phyloP scores from a whole-genome alignment of 2,888 invertebrate genomes.

The Biston stratarius region DNA sequence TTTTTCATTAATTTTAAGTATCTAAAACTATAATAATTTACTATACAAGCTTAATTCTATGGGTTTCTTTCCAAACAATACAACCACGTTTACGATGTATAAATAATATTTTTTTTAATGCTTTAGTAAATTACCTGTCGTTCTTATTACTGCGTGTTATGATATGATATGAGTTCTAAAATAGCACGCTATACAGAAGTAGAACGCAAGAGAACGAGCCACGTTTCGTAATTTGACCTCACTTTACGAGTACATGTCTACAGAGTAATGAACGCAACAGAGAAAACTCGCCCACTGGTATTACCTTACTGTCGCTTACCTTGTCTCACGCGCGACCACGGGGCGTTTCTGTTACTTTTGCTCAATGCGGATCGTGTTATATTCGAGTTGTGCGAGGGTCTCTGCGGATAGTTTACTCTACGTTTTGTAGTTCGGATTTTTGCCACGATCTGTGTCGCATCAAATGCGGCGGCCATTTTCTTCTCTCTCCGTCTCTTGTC shows the following conservation, averaged over 20 bases:
- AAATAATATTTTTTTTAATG: too few relatives aligned
- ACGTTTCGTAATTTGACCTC: constrained; percentile 64
- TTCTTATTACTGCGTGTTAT: constrained; percentile 2
- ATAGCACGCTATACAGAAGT: constrained; percentile 59
- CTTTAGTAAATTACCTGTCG: neutral
- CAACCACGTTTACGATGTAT: too few relatives aligned
- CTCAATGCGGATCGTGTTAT: constrained; percentile 35
- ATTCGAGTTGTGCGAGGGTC: constrained; percentile 34
- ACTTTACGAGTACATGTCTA: constrained; percentile 52
- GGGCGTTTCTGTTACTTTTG: constrained; percentile 51
- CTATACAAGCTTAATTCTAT: neutral
- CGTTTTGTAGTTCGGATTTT: constrained; percentile 59
- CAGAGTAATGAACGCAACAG: constrained; percentile 63
- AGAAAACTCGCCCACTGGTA: constrained; percentile 42
- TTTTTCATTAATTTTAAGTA: too few relatives aligned
- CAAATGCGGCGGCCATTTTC: constrained; percentile 77
- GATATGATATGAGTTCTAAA: constrained; percentile 18
- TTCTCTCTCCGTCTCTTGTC: constrained; percentile 78
- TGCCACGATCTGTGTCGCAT: constrained; percentile 62
- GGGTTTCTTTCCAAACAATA: too few relatives aligned
- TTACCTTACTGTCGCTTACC: constrained; percentile 21
- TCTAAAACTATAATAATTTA: neutral
- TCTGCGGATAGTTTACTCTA: constrained; percentile 60
- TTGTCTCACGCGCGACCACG: constrained; percentile 17
- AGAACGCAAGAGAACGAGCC: constrained; percentile 75